phyloP scores from a whole-genome alignment of 2,888 invertebrate species.

The Teleogryllus oceanicus region DNA sequence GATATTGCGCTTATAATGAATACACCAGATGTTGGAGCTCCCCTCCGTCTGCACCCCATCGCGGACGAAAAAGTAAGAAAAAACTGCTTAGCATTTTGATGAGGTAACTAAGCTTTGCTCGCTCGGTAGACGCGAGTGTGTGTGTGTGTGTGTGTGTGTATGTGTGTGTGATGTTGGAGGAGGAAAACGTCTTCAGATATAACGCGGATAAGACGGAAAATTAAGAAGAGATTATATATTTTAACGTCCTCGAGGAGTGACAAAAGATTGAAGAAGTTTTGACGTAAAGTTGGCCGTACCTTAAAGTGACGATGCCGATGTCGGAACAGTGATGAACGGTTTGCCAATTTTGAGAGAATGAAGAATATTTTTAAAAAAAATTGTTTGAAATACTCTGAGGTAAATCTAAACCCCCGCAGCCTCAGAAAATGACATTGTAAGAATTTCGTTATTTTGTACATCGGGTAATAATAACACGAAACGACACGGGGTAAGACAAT shows the following conservation, averaged over 20 bases:
- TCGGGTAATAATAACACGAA: too few species aligned
- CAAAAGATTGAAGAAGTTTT: constrained; percentile 18
- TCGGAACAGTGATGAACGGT: background rate
- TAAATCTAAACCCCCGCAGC: background rate
- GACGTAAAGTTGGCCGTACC: background rate
- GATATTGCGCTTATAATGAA: constrained; percentile 9
- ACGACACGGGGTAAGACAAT: too few species aligned
- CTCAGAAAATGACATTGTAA: too few species aligned
- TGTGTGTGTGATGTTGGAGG: constrained; percentile 26
- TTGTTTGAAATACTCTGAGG: background rate
- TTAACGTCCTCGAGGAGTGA: constrained; percentile 19
- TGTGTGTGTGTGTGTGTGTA: constrained; percentile 22
- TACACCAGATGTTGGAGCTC: constrained; percentile 33
- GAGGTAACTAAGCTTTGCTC: constrained; percentile 32
- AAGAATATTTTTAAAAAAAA: background rate
- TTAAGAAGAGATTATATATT: constrained; percentile 30
- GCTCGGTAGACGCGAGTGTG: background rate
- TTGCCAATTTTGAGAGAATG: background rate
- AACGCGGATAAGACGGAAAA: constrained; percentile 24
- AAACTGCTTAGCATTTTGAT: constrained; percentile 36
- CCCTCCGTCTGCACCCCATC: background rate
- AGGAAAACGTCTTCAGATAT: constrained; percentile 23
- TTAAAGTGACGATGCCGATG: background rate
- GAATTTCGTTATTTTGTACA: too few species aligned
- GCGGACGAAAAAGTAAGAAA: constrained; percentile 25